Evolutionary conservation across 2,888 invertebrate species (phyloP), one percentile per base, ranked within the genome.

Genomic region (Salticus scenicus): DNA sequence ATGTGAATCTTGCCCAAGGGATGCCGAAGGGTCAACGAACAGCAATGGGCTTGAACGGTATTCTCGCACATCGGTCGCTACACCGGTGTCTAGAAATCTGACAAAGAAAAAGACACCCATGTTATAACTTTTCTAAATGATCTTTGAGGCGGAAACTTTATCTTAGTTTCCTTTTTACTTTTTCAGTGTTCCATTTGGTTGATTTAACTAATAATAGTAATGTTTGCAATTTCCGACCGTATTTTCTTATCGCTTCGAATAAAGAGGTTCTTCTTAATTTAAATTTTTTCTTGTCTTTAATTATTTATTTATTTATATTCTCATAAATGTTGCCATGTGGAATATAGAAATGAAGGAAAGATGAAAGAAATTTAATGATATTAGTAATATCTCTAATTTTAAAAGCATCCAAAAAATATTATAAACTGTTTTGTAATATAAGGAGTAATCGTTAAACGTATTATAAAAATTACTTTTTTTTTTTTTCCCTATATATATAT

Each of bases 11-110:
- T 67, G 72, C 76, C 83, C 63, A 51, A 72, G 83, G 81, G 70
- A 69, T 37, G 63, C 75, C 27, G 51, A 66, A 84, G 27, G 84
- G 84, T 84, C 84, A 84, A 84, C 69, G 84, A 78, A 84, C 84
- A 84, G 77, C 33, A 83, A 72, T 76, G 57, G 77, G 33, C 73
- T 69, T 57, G 63, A 84, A 73, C 84, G 77, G 76, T 71, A 83
- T 74, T 57, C 57, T 31, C 30, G 24, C 57, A 5, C 24, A 12
- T 7, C 24, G 57, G 57, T 57, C 57, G 57, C 57, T 57, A 57
- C 57, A 24, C 24, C 57, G 57, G 24, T 57, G 57, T 24, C 7
- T 57, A 5, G 20, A 57, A 24, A 24, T 24, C 57, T 57, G 47
- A 47, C 47, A 17, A 37, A 7, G 57, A 12, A 24, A 17, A 47